Base-by-base conservation (phyloP, 2,888 invertebrate species). In the Venusia cambrica region DNA sequence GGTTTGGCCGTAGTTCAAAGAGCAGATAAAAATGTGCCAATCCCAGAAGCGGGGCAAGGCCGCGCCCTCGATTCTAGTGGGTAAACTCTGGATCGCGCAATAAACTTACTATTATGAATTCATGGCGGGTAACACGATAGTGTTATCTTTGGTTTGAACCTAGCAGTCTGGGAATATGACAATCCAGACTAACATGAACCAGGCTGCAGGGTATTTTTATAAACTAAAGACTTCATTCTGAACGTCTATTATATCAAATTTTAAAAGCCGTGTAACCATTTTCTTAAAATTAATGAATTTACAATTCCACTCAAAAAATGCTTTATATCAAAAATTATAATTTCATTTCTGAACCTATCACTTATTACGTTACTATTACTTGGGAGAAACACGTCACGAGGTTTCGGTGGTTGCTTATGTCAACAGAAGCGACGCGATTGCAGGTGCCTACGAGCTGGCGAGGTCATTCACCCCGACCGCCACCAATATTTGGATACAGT, bases 21-120 rank as follows among this genome's bases (percentile, higher is more conserved):
- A 59, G 55, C 65, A 72, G 69, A 74, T 77, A 75, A 80, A 84
- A 81, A 81, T 81, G 78, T 85, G 83, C 85, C 80, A 83, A 83
- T 81, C 71, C 64, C 53, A 68, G 61, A 85, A 81, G 62, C 65
- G 47, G 85, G 73, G 57, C 85, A 85, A 85, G 85, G 85, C 70
- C 75, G 68, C 54, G 81, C 61, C 74, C 81, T 71, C 76, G 63
- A 73, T 79, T 74, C 62, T 55, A 66, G 65, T 67, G 62, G 60
- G 67, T 69, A 73, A 69, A 62, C 62, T 58, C 60, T 57, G 51
- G 58, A 66, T 67, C 61, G 49, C 56, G 59, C 62, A 65, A 71
- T 72, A 73, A 71, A 69, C 62, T 56, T 44, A 53, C 65, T 59
- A 64, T 67, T 63, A 61, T 58, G 40, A 41, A 57, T 49, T 58